Conservation (phyloP, 2,797 vertebrate species). For the Peromyscus melanophrys region DNA sequence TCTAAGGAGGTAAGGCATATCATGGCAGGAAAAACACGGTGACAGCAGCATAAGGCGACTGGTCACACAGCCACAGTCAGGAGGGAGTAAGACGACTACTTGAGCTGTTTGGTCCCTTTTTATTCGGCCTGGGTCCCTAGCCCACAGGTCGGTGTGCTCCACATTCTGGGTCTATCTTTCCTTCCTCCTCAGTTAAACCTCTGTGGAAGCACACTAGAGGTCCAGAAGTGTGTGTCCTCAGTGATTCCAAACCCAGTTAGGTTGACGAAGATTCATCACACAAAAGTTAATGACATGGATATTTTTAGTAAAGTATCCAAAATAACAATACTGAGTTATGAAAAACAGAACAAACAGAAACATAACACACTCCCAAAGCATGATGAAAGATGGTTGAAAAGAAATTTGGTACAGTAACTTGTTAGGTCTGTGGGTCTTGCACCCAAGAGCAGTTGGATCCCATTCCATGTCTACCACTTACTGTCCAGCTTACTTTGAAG, state of each 20-base stretch:
- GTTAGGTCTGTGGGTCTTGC: not conserved
- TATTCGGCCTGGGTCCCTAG: not conserved
- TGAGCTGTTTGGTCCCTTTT: not conserved
- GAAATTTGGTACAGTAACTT: not conserved
- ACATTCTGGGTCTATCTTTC: not conserved
- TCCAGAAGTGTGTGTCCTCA: not conserved
- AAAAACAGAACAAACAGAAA: constrained; percentile 22
- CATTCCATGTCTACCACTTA: not conserved
- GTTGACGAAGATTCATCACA: not conserved
- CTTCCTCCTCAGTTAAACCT: not conserved
- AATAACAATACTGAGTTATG: constrained; percentile 38
- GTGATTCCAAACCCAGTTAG: not conserved
- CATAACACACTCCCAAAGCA: not conserved
- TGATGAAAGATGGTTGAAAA: constrained; percentile 13
- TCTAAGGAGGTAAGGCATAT: not conserved
- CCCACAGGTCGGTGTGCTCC: not conserved
- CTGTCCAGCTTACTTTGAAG: constrained; percentile 10
- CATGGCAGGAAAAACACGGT: not conserved
- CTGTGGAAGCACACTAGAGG: not conserved
- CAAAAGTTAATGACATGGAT: not conserved
- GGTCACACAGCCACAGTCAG: not conserved
- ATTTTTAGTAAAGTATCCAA: not conserved
- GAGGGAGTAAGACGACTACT: not conserved
- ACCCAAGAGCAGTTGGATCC: not conserved
- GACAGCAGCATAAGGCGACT: not conserved